Conservation (phyloP, 1,140 invertebrate species). For the Chelonus insularis region DNA sequence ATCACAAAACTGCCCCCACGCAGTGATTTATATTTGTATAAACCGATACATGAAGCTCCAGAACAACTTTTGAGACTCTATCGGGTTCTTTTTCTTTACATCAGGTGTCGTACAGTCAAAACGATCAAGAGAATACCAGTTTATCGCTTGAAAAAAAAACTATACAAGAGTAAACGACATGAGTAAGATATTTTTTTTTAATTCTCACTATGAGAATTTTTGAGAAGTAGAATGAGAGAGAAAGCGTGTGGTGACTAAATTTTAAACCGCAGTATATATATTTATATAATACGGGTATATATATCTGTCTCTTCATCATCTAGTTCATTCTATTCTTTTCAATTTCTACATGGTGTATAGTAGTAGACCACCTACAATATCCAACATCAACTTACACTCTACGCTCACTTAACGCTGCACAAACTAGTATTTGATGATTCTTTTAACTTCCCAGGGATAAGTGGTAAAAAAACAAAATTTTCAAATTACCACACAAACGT, state of each 20-base stretch:
- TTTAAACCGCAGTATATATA: constrained; percentile 1
- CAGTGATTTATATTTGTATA: constrained; percentile 39
- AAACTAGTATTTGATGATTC: constrained; percentile 43
- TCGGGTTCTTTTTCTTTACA: not conserved
- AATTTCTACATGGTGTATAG: constrained; percentile 1
- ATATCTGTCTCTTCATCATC: not conserved
- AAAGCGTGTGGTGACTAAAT: not conserved
- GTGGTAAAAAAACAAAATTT: constrained; percentile 3
- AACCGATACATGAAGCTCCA: not conserved
- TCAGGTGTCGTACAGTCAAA: not conserved
- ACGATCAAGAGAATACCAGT: too few species aligned
- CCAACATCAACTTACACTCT: constrained; percentile 54
- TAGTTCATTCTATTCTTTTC: constrained; percentile 18
- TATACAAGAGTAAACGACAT: not conserved
- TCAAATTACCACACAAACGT: not conserved
- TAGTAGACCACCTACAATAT: constrained; percentile 45
- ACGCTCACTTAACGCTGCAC: constrained; percentile 50
- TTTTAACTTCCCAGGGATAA: constrained; percentile 30
- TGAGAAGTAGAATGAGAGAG: not conserved
- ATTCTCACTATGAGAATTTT: not conserved
- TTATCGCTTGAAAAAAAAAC: too few species aligned
- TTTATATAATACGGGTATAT: too few species aligned
- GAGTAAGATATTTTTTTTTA: not conserved
- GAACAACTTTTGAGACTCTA: not conserved
- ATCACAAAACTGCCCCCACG: constrained; percentile 38